A percentile compares a stretch with the other conserved stretches of the same genome.
phyloP scores from a whole-genome alignment of 2,797 vertebrate species.

The Coregonus suidteri region DNA sequence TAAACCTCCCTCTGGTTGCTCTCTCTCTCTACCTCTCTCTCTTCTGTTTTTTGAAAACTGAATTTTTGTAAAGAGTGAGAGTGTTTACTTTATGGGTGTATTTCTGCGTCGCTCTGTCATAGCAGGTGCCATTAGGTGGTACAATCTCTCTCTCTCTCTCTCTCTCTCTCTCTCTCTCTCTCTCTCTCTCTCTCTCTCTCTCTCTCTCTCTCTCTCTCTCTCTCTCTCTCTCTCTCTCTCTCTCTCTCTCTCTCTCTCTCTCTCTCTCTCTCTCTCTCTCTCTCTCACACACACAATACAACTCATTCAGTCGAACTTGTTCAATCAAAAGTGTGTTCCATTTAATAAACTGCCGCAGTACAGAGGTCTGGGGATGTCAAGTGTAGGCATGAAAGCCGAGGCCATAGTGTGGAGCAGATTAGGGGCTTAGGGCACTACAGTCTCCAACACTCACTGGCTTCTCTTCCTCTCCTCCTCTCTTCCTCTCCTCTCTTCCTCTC shows the following conservation, averaged over 20 bases:
- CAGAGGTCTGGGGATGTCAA: constrained; percentile 75
- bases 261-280: background rate
- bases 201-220: background rate
- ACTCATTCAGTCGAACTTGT: background rate
- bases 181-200: background rate
- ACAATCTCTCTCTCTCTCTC: too few relatives aligned
- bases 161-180: background rate
- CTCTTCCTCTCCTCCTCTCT: background rate
- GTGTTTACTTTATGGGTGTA: constrained; percentile 65
- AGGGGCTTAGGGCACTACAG: constrained; percentile 46
- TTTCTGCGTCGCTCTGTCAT: constrained; percentile 38
- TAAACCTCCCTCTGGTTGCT: background rate
- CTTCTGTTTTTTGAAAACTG: background rate
- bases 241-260: background rate
- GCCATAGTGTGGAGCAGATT: constrained; percentile 58
- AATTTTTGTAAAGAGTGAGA: background rate
- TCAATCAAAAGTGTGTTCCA: constrained; percentile 53
- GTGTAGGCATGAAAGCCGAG: constrained; percentile 72
- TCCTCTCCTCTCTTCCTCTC: too few relatives aligned
- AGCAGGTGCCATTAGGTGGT: background rate
- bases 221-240: background rate
- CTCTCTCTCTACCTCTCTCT: background rate
- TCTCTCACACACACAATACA: background rate
- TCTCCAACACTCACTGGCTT: constrained; percentile 28
- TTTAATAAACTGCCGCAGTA: constrained; percentile 73